Evolutionary conservation across 2,113 vertebrate species (phyloP).

Genomic region (Arothron firmamentum): DNA sequence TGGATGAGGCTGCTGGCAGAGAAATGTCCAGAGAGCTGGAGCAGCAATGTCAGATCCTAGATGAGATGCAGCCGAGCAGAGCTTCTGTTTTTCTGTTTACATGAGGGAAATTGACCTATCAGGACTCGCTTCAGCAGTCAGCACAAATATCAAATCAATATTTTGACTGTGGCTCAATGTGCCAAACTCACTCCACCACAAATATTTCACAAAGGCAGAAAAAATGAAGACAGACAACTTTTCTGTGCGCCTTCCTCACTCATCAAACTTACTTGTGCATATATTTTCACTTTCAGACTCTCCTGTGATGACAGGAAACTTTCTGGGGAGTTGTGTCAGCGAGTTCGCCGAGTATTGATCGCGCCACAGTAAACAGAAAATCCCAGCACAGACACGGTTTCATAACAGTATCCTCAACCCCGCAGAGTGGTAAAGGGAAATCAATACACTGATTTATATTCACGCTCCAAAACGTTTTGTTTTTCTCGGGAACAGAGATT

Average conservation of each 20-base stretch:
- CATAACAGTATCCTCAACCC: constrained; percentile 43
- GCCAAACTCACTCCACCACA: constrained; percentile 40
- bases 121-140: constrained; percentile 30
- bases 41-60: constrained; percentile 14
- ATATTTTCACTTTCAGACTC: constrained; percentile 2
- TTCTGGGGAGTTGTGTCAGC: constrained; percentile 47
- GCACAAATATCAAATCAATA: constrained; percentile 52
- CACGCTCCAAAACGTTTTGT: constrained; percentile 45
- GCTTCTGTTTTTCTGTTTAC: constrained; percentile 41
- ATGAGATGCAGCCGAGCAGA: constrained; percentile 21
- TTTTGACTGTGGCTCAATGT: constrained; percentile 36
- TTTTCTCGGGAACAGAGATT: constrained; percentile 28
- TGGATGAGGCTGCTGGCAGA: constrained; percentile 22
- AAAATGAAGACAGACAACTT: constrained; percentile 4
- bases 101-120: constrained; percentile 29
- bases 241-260: constrained; percentile 4
- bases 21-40: constrained; percentile 17
- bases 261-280: constrained; percentile 21
- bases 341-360: constrained; percentile 57
- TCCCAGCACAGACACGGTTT: constrained; percentile 48
- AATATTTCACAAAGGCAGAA: constrained; percentile 34
- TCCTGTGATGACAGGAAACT: constrained; percentile 34
- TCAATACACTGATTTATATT: constrained; percentile 60
- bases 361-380: constrained; percentile 46
- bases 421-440: constrained; percentile 39